Evolutionary conservation across 1,140 invertebrate species (phyloP), one percentile per base, ranked within the genome.

Genomic region (Limonius californicus): DNA sequence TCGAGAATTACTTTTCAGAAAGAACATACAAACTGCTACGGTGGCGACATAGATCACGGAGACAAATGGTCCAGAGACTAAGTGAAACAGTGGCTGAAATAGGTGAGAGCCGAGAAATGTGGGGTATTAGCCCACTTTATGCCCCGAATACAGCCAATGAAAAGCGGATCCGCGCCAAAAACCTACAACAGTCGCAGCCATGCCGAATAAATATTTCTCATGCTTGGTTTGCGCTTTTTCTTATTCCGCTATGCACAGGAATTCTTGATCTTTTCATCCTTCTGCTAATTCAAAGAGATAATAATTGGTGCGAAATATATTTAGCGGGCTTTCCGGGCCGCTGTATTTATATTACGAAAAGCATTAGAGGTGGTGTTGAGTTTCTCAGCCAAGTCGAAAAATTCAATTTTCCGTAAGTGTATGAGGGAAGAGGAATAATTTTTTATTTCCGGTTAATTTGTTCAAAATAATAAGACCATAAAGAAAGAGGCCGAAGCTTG

Each of bases 91-190:
- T 59, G 64, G 60, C 35, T 66, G 64, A 66, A 62, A 66, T 66
- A 66, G 64, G 64, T 66, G 64, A 66, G 64, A 66, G 61, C 61
- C 55, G 54, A 56, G 57, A 66, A 63, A 66, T 62, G 64, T 65
- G 8, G 35, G 35, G 35, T 39, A 39, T 39, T 39, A 39, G 35
- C 35, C 35, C 35, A 39, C 35, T 39, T 39, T 39, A 39, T 39
- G 64, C 64, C 56, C 54, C 55, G 59, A 61, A 62, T 61, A 65
- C 61, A 61, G 59, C 64, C 50, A 62, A 65, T 58, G 47, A 62
- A 61, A 54, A 62, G 45, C 61, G 64, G 47, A 65, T 39, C 35
- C n/a, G n/a, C 35, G 35, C 35, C 35, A 39, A 39, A 39, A 39
- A 39, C 35, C 32, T 23, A 39, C 56, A 19, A 57, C 30, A 39